phyloP scores from a whole-genome alignment of 1,140 invertebrate genomes.

The Orchestia grillus region DNA sequence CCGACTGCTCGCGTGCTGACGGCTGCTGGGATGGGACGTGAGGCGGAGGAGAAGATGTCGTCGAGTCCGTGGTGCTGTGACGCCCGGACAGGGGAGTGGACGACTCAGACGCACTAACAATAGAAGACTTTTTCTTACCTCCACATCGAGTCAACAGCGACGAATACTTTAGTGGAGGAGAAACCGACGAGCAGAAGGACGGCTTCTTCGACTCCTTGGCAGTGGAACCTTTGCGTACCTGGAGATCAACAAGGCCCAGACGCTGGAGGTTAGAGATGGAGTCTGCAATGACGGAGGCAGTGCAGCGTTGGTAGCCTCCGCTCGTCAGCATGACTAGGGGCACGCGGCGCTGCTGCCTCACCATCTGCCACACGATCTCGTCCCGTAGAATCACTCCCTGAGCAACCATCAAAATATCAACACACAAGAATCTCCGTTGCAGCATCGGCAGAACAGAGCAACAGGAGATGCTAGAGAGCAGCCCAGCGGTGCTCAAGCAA shows the following conservation, averaged over 20 bases:
- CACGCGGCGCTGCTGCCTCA: slow-evolving; percentile 76
- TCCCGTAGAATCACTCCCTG: slow-evolving; percentile 87
- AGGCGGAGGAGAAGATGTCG: slow-evolving; percentile 35
- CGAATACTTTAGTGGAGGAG: slow-evolving; percentile 17
- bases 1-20: neutral
- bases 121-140: slow-evolving; percentile 24
- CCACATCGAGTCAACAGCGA: slow-evolving; percentile 14
- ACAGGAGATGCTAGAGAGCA: too few species aligned
- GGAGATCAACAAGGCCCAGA: slow-evolving; percentile 19
- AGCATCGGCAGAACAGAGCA: neutral
- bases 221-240: neutral
- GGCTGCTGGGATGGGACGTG: neutral
- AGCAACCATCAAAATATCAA: slow-evolving; percentile 60
- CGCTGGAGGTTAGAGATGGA: slow-evolving; percentile 81
- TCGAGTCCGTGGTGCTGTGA: slow-evolving; percentile 35
- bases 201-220: neutral
- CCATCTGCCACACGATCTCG: slow-evolving; percentile 84
- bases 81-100: slow-evolving; percentile 20
- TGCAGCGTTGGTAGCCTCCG: slow-evolving; percentile 84
- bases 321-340: slow-evolving; percentile 91
- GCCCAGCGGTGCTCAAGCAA: neutral
- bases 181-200: neutral
- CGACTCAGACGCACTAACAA: slow-evolving; percentile 38
- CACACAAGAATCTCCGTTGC: neutral
- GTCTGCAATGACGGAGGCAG: slow-evolving; percentile 84